Percentiles rank a stretch among this genome's conserved stretches.
Conservation (phyloP, 2,113 vertebrate genomes). For the Cariama cristata region DNA sequence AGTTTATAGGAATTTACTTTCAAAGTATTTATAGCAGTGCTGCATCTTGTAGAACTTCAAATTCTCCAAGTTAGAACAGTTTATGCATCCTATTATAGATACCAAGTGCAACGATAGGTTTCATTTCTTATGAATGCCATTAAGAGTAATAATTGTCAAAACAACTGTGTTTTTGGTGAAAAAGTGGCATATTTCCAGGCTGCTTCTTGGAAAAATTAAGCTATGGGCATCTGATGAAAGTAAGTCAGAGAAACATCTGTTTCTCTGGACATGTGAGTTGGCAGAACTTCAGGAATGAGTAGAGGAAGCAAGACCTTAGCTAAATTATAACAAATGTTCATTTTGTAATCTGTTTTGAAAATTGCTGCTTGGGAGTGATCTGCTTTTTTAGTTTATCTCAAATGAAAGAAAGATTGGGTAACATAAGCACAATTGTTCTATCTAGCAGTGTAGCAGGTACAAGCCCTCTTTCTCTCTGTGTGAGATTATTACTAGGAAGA, state of each 20-base stretch:
- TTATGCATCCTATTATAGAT: neutral
- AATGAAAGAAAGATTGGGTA: neutral
- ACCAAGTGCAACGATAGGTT: neutral
- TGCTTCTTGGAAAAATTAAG: slow-evolving; percentile 20
- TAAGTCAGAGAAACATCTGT: slow-evolving; percentile 54
- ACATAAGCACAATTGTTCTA: neutral
- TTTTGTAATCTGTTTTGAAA: slow-evolving; percentile 48
- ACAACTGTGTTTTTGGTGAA: slow-evolving; percentile 8
- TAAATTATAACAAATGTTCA: slow-evolving; percentile 64
- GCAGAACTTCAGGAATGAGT: slow-evolving; percentile 49
- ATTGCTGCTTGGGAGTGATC: neutral
- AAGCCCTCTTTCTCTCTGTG: neutral
- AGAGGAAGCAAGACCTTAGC: slow-evolving; percentile 22
- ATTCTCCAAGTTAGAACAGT: neutral
- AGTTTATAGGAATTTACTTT: neutral
- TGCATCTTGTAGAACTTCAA: neutral
- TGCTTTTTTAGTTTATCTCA: neutral
- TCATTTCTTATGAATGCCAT: neutral
- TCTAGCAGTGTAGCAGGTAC: neutral
- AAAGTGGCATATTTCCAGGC: neutral
- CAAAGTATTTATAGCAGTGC: neutral
- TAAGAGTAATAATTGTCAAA: slow-evolving; percentile 15
- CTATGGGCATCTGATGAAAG: slow-evolving; percentile 51
- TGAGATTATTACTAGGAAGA: neutral
- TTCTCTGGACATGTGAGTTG: slow-evolving; percentile 34